Percentiles rank a stretch among this genome's conserved stretches.
These are phyloP conservation scores for Drosophila willistoni DNA, from an alignment of 1,140 invertebrate species.

Conservation along the genomic window DNA sequence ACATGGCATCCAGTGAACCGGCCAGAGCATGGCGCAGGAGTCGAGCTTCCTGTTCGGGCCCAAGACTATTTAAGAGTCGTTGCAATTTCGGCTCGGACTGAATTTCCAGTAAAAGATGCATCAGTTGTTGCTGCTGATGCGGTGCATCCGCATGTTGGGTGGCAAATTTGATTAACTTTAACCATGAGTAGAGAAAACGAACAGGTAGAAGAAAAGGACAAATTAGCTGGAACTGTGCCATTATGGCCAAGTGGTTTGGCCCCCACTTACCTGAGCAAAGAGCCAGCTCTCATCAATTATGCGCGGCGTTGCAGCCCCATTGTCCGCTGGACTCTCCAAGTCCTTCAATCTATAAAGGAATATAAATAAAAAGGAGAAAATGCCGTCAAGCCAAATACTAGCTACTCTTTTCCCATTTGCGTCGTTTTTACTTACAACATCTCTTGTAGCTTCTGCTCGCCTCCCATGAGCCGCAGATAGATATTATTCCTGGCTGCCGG, in stretches of 20 bases:
- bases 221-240: constrained; percentile 56
- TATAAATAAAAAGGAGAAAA: constrained; percentile 7
- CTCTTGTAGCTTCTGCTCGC: constrained; percentile 56
- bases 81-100: constrained; percentile 78
- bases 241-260: constrained; percentile 43
- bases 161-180: constrained; percentile 80
- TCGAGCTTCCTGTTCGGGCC: constrained; percentile 59
- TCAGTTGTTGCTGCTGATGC: constrained; percentile 70
- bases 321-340: constrained; percentile 59
- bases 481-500: constrained; percentile 43
- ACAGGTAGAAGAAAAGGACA: constrained; percentile 24
- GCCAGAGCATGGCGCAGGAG: constrained; percentile 63
- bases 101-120: constrained; percentile 71
- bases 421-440: constrained; percentile 58
- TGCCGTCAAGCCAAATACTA: constrained; percentile 19
- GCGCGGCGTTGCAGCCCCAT: constrained; percentile 60
- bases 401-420: constrained; percentile 8
- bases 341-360: constrained; percentile 62
- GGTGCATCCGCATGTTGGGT: constrained; percentile 66
- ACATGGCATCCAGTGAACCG: constrained; percentile 68
- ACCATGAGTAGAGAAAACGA: not conserved
- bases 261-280: constrained; percentile 76
- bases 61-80: constrained; percentile 63
- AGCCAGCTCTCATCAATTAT: constrained; percentile 83
- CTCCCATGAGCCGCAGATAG: constrained; percentile 49